These are phyloP conservation scores for Macrochelys suwanniensis DNA, from an alignment of 2,797 vertebrate species.

Conservation along the genomic window DNA sequence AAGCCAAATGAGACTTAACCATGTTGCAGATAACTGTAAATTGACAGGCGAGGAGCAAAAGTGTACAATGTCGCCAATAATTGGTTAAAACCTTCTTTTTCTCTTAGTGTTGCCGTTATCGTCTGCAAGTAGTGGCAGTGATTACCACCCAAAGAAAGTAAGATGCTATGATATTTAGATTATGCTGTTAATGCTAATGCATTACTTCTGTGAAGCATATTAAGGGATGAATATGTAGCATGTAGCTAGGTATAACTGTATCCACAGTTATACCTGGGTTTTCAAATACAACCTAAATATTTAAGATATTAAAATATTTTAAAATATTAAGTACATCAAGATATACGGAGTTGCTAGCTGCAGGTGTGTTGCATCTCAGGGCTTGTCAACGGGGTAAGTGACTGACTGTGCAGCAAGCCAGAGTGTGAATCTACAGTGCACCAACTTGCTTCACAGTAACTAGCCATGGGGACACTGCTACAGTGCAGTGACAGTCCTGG, in stretches of 20 bases:
- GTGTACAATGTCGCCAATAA: neutral
- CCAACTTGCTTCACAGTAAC: neutral
- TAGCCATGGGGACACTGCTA: neutral
- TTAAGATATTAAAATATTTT: too few relatives aligned
- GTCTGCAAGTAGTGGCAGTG: conserved; percentile 65
- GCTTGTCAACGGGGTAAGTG: neutral
- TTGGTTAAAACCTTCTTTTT: neutral
- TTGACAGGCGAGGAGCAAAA: neutral
- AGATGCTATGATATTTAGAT: neutral
- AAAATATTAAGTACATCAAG: neutral
- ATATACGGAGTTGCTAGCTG: neutral
- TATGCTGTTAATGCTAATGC: neutral
- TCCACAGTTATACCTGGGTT: neutral
- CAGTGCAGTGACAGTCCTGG: neutral
- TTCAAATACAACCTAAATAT: neutral
- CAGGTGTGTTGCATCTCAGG: neutral
- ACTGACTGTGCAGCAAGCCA: neutral
- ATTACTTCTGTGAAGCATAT: rapidly evolving
- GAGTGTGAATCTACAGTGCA: neutral
- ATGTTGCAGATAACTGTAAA: neutral
- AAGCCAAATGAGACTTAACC: neutral
- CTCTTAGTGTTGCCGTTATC: conserved; percentile 80
- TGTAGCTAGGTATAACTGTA: neutral
- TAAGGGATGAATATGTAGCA: neutral
- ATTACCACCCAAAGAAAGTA: conserved; percentile 62